Base-by-base conservation (phyloP, 2,797 vertebrate genomes). In the Pangasius djambal region DNA sequence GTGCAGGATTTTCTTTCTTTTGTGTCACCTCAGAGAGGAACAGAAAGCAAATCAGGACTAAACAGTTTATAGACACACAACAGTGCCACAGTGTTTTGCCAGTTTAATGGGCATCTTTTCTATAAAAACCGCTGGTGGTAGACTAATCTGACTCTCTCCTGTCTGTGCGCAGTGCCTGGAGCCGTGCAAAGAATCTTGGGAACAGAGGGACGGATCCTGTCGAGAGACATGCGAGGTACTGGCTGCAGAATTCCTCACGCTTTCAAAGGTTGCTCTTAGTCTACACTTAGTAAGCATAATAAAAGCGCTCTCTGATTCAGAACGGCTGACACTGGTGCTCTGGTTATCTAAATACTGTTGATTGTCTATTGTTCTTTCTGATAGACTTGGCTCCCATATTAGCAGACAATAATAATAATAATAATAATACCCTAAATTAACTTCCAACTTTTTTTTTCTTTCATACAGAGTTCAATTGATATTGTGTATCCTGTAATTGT, bases 181-280 rank as follows among this genome's bases (percentile, higher is more conserved):
- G 94, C 98, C 98, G 16, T 99, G 98, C 96, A 97, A 96, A 92
- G 97, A 96, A 63, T 95, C 97, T 61, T 96, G 97, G 97, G 96
- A 97, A 86, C 93, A 96, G 91, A 96, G 94, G 92, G 96, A 96
- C 63, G 92, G 96, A 94, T 87, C 96, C 93, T 99, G 98, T 93
- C 96, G 96, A 91, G 97, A 96, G 93, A 93, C 97, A 90, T 99
- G 98, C 91, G 97, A 98, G 97, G 98, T 99, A 97, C 12, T 93
- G 61, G 67, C 72, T 65, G 8, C 81, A 86, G 31, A 70, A 67
- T 87, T 85, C 83, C 82, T 89, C 67, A 85, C 61, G 40, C 59
- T 82, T 67, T 88, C 87, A 61, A 88, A 82, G 72, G 31, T 79
- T 61, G 72, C 57, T 69, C 74, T 84, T 13, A 69, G 79, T 25